Percentiles rank a stretch among this genome's conserved stretches.
These are phyloP conservation scores for Mareca strepera DNA, from an alignment of 2,797 vertebrate genomes.

Conservation along the genomic window DNA sequence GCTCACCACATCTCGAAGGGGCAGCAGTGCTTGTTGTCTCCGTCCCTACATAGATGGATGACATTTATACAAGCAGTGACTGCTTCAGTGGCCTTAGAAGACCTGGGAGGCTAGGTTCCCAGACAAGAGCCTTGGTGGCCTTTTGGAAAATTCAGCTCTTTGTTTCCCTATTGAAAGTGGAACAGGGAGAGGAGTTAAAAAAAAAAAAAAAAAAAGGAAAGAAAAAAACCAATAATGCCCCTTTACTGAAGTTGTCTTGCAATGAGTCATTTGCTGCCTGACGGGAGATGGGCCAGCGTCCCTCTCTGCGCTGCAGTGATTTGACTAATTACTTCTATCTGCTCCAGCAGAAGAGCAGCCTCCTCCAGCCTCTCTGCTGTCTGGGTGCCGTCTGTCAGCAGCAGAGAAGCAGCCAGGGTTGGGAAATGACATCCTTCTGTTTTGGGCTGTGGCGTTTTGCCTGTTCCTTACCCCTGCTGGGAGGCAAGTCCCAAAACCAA, in stretches of 20 bases:
- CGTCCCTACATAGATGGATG: not conserved
- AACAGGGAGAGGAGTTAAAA: not conserved
- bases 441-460: not conserved
- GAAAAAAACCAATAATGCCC: not conserved
- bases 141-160: constrained; percentile 2
- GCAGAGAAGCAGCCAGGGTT: not conserved
- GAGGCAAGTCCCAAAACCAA: not conserved
- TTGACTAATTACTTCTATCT: constrained; percentile 56
- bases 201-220: not conserved
- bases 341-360: constrained; percentile 33
- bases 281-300: not conserved
- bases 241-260: not conserved
- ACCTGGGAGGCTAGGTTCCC: not conserved
- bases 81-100: not conserved
- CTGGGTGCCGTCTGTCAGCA: not conserved
- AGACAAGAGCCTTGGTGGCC: not conserved
- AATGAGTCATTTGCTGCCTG: constrained; percentile 1
- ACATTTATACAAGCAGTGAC: not conserved
- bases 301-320: not conserved
- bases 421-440: not conserved
- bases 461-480: not conserved
- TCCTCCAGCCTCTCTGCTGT: constrained; percentile 9
- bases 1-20: not conserved
- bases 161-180: not conserved
- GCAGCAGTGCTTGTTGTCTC: not conserved